Evolutionary conservation across 2,113 vertebrate genomes (phyloP), one percentile per base, ranked within the genome.

Genomic region (Alethe diademata): DNA sequence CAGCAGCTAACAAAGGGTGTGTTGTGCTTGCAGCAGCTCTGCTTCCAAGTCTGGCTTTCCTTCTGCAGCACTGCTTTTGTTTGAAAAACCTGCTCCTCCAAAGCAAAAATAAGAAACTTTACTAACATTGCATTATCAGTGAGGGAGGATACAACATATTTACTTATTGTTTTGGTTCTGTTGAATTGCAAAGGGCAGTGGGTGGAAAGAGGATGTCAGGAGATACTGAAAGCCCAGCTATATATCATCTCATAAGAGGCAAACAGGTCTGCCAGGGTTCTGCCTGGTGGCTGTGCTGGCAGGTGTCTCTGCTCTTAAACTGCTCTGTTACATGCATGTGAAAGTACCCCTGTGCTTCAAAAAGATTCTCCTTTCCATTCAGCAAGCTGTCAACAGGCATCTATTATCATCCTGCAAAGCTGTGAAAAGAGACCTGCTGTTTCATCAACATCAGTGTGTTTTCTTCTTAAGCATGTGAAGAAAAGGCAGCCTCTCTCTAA

Each of bases 1-100:
- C 74, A 86, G 78, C 51, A 66, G 60, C 75, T 86, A 56, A 93
- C 87, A 93, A 96, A 94, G 72, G 43, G 28, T 78, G 81, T 93
- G 75, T 67, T 96, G 69, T 88, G 64, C 42, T 92, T 69, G 86
- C 45, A 72, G 81, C 38, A 66, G 66, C 1, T 0, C 57, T 76
- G 62, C 56, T 51, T 86, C 38, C 0, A 0, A 64, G 72, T 31
- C 76, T 1, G 0, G 28, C 64, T 88, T 61, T 66, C 56, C 45
- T 90, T 45, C 60, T 85, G 58, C 80, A 94, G 45, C 51, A 7
- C 13, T 87, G 28, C 23, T 94, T 86, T 75, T 78, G 62, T 88
- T 93, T 86, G 53, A 50, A 79, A 89, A 90, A 11, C 7, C 23
- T 65, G 9, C 47, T 13, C 8, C 36, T 92, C 19, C 22, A 40